A percentile compares a stretch with the other conserved stretches of the same genome.
These are phyloP conservation scores for Cavia porcellus DNA, from an alignment of 2,113 vertebrate species.

Conservation along the genomic window DNA sequence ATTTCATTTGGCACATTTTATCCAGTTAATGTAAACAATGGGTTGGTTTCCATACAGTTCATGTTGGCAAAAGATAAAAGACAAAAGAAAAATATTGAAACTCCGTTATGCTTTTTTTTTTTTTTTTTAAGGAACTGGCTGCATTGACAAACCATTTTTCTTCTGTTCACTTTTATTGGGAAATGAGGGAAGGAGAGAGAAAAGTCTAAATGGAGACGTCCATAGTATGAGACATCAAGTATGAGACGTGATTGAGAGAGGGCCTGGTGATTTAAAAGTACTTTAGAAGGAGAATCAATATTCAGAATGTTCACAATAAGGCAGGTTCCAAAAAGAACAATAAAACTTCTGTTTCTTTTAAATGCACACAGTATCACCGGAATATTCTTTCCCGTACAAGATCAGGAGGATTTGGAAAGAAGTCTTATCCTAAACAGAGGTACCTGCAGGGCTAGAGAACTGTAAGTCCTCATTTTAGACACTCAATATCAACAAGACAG, in stretches of 20 bases:
- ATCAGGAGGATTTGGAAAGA: background rate
- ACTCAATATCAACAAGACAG: background rate
- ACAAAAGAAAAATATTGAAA: background rate
- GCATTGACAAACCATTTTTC: background rate
- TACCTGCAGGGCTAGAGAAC: background rate
- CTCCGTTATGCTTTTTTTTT: background rate
- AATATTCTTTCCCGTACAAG: background rate
- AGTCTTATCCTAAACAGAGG: background rate
- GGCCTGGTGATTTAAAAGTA: background rate
- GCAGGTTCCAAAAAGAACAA: background rate
- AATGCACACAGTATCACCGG: background rate
- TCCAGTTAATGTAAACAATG: background rate
- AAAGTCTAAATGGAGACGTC: background rate
- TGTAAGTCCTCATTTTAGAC: background rate
- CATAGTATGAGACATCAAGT: background rate
- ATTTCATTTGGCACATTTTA: slow-evolving; percentile 37
- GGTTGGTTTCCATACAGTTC: background rate
- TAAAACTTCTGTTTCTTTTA: background rate
- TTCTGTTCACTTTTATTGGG: background rate
- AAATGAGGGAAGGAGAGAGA: rapidly evolving
- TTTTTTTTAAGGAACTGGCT: background rate
- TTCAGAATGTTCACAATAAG: background rate
- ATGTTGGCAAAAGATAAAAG: background rate
- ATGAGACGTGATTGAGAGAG: background rate
- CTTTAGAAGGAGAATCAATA: background rate